A percentile compares a stretch with the other conserved stretches of the same genome.
phyloP scores from a whole-genome alignment of 2,797 vertebrate species.

The Bucorvus abyssinicus region DNA sequence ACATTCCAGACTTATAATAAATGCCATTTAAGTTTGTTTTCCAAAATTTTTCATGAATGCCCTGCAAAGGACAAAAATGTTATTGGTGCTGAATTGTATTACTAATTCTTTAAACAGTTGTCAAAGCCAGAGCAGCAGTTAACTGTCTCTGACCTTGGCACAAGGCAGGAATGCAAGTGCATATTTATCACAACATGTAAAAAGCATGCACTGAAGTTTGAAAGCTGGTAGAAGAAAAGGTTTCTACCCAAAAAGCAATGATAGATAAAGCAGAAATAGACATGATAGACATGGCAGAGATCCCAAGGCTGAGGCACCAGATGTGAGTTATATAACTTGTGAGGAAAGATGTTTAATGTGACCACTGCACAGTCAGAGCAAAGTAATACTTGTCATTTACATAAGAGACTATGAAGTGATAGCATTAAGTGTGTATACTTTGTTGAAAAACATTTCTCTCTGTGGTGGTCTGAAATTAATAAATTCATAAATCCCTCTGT shows the following conservation, averaged over 20 bases:
- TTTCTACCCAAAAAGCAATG: constrained; percentile 55
- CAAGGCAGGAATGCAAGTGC: background rate
- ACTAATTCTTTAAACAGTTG: background rate
- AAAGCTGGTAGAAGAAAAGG: constrained; percentile 24
- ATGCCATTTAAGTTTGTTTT: background rate
- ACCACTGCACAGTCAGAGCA: background rate
- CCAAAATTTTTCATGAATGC: background rate
- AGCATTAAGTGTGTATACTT: background rate
- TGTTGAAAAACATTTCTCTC: constrained; percentile 11
- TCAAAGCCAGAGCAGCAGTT: background rate
- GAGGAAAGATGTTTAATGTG: constrained; percentile 17
- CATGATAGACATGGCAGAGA: background rate
- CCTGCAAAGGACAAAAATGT: background rate
- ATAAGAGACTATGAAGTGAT: background rate
- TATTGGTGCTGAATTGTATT: background rate
- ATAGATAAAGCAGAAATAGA: constrained; percentile 48
- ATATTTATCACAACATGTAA: constrained; percentile 20
- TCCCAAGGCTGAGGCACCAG: constrained; percentile 49
- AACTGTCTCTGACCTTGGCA: constrained; percentile 39
- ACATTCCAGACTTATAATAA: background rate
- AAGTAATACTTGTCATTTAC: constrained; percentile 15
- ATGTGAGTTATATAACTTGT: constrained; percentile 34
- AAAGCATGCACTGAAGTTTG: constrained; percentile 26
- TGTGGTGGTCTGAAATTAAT: constrained; percentile 43
- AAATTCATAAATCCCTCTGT: constrained; percentile 16